Evolutionary conservation across 1,140 invertebrate species (phyloP).

Genomic region (Paraescarpia echinospica): DNA sequence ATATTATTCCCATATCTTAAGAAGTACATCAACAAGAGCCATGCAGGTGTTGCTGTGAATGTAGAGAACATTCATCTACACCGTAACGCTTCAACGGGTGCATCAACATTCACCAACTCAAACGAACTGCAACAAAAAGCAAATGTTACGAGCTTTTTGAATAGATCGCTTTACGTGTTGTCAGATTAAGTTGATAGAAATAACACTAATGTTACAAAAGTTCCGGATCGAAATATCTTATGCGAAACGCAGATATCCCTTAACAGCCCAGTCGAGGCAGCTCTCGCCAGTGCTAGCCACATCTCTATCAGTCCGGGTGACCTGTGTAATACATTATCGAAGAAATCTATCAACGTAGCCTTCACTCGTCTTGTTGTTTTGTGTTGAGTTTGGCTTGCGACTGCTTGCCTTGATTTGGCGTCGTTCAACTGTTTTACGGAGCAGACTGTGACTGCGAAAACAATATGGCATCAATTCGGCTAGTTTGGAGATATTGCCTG

Average conservation of each 20-base stretch:
- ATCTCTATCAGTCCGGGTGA: not conserved
- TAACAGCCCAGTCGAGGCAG: not conserved
- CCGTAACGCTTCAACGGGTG: not conserved
- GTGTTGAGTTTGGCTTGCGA: not conserved
- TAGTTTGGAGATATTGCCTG: not conserved
- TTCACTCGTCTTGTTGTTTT: not conserved
- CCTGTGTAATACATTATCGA: slow-evolving; percentile 1
- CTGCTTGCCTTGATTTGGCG: not conserved
- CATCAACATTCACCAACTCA: not conserved
- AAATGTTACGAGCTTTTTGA: not conserved
- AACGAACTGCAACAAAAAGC: not conserved
- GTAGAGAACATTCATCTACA: not conserved
- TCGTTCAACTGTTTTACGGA: not conserved
- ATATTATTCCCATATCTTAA: too few species aligned
- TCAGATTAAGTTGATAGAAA: not conserved
- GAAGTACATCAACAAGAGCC: too few species aligned
- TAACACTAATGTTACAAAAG: not conserved
- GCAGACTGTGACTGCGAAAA: not conserved
- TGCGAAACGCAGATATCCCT: not conserved
- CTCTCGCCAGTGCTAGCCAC: not conserved
- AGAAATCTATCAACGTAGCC: not conserved
- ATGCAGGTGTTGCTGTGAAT: too few species aligned
- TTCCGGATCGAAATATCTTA: not conserved
- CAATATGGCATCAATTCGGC: not conserved
- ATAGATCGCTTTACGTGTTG: not conserved